A percentile compares a stretch with the other conserved stretches of the same genome.
Evolutionary conservation across 1,140 invertebrate species (phyloP).

Genomic region (Neoseiulus cucumeris): DNA sequence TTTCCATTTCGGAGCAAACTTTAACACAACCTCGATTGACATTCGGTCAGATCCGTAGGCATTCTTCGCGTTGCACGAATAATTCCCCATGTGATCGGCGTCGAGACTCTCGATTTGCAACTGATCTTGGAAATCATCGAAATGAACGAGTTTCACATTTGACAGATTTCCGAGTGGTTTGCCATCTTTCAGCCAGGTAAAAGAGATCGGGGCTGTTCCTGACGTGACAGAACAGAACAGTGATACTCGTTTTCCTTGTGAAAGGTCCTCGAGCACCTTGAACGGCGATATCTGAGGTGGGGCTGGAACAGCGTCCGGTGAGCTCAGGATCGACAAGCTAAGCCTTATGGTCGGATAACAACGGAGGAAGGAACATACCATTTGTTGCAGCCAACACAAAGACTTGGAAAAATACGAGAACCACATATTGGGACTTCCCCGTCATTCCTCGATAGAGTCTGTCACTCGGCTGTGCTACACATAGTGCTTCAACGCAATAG

Average conservation of each 20-base stretch:
- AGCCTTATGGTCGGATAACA: no score
- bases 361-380: no score
- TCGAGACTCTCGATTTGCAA: constrained; percentile 27
- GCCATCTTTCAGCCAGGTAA: background rate
- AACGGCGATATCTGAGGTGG: constrained; percentile 4
- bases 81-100: constrained; percentile 43
- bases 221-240: background rate
- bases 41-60: constrained; percentile 36
- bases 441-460: no score
- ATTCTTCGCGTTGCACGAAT: constrained; percentile 51
- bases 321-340: no score
- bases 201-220: background rate
- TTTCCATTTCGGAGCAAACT: background rate
- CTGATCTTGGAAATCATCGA: constrained; percentile 12
- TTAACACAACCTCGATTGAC: background rate
- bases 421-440: no score
- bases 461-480: no score
- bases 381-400: no score
- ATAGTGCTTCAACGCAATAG: no score
- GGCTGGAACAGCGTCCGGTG: background rate
- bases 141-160: background rate
- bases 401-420: no score
- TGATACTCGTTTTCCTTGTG: background rate
- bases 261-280: background rate
- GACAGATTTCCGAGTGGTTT: background rate